These are phyloP conservation scores for Diadumene lineata DNA, from an alignment of 92 coral and sea anemone genomes.

Conservation along the genomic window DNA sequence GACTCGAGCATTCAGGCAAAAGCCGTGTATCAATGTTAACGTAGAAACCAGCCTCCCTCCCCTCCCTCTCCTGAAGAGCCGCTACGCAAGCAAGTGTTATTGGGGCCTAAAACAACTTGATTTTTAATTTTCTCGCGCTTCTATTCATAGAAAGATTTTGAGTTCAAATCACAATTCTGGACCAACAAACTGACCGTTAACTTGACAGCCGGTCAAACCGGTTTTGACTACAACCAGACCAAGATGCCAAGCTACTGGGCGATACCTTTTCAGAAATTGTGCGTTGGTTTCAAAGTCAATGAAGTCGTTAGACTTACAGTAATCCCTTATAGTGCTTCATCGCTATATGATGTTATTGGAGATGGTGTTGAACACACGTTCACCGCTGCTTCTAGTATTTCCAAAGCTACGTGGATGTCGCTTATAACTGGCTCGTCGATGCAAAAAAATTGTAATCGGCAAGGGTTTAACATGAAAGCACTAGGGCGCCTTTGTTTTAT, in stretches of 20 bases:
- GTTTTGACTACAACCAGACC: conserved; percentile 51
- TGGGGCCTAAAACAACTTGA: not conserved
- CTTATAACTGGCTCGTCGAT: conserved; percentile 62
- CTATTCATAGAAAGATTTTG: conserved; percentile 39
- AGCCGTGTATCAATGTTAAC: too few species aligned
- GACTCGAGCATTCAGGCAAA: too few species aligned
- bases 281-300: conserved; percentile 61
- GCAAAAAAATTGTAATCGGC: conserved; percentile 46
- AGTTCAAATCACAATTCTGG: conserved; percentile 54
- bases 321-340: conserved; percentile 43
- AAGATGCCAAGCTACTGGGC: conserved; percentile 66
- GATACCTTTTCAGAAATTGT: conserved; percentile 47
- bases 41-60: too few species aligned
- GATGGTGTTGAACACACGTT: conserved; percentile 32
- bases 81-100: too few species aligned
- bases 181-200: conserved; percentile 40
- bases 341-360: conserved; percentile 64
- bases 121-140: not conserved
- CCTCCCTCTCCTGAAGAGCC: too few species aligned
- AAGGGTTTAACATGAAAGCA: conserved; percentile 37
- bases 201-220: conserved; percentile 43
- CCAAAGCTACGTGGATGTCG: conserved; percentile 44
- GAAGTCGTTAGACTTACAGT: conserved; percentile 22
- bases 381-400: conserved; percentile 18
- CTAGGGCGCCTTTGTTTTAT: conserved; percentile 26